These are phyloP conservation scores for Melipona bicolor DNA, from an alignment of 2,888 invertebrate species.

Conservation along the genomic window DNA sequence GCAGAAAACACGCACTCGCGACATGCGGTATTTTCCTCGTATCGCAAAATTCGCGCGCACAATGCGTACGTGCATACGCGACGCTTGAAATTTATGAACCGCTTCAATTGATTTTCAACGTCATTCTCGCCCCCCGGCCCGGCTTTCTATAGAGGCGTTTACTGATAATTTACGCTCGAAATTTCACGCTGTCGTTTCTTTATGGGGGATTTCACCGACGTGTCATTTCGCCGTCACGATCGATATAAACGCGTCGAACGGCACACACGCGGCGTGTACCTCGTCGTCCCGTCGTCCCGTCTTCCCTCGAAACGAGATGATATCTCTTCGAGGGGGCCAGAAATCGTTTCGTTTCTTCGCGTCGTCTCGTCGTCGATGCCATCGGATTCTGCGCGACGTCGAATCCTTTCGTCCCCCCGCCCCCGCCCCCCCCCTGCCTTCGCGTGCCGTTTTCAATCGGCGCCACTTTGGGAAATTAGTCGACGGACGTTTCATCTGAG, in stretches of 20 bases:
- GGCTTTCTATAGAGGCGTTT: not conserved
- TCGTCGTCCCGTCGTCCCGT: not conserved
- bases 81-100: not conserved
- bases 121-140: not conserved
- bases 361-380: not conserved
- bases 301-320: constrained; percentile 10
- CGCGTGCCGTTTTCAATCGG: constrained; percentile 23
- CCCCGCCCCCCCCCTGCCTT: not conserved
- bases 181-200: not conserved
- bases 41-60: not conserved
- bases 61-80: not conserved
- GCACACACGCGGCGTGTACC: not conserved
- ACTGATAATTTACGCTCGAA: not conserved
- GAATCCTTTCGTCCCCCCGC: constrained; percentile 16
- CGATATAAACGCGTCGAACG: constrained; percentile 2
- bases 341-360: constrained; percentile 18
- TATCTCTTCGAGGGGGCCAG: constrained; percentile 1
- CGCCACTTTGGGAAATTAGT: constrained; percentile 48
- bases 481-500: constrained; percentile 42
- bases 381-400: constrained; percentile 14
- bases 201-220: not conserved
- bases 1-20: no score
- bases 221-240: not conserved
- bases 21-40: not conserved
- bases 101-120: not conserved